Conservation (phyloP, 2,797 vertebrate species). For the Spinibarbus caldwelli region DNA sequence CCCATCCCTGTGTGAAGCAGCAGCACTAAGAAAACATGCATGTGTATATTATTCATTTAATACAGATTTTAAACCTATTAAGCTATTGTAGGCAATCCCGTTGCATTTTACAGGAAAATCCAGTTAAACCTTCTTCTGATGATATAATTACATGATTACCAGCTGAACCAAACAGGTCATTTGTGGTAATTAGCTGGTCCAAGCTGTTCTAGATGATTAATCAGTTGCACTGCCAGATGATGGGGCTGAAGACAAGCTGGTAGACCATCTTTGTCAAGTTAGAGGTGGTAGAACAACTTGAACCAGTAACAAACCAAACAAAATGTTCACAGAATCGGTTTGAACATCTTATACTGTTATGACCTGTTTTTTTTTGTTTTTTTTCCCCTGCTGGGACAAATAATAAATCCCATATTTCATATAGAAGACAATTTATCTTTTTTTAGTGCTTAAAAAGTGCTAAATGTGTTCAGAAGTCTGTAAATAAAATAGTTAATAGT, state of each 20-base stretch:
- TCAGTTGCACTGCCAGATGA: constrained; percentile 24
- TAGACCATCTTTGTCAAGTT: constrained; percentile 29
- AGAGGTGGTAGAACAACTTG: background rate
- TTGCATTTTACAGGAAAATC: constrained; percentile 13
- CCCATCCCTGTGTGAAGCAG: background rate
- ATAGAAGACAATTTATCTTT: background rate
- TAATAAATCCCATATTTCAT: background rate
- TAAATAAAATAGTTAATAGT: background rate
- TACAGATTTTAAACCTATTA: background rate
- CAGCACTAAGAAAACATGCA: background rate
- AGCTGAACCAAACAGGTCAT: constrained; percentile 26
- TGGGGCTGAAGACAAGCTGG: constrained; percentile 23
- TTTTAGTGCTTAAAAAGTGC: background rate
- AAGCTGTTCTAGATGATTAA: constrained; percentile 33
- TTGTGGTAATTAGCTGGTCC: constrained; percentile 35
- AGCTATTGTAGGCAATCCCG: background rate
- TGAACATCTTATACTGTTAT: background rate
- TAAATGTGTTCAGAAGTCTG: background rate
- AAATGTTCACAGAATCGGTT: background rate
- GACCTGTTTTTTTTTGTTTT: background rate
- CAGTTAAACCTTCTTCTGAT: constrained; percentile 9
- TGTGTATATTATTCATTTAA: background rate
- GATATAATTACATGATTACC: constrained; percentile 25
- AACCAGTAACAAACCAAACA: constrained; percentile 1
- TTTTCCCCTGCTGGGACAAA: background rate